Base-by-base conservation (phyloP, 2,888 invertebrate genomes). In the Buathra laborator region DNA sequence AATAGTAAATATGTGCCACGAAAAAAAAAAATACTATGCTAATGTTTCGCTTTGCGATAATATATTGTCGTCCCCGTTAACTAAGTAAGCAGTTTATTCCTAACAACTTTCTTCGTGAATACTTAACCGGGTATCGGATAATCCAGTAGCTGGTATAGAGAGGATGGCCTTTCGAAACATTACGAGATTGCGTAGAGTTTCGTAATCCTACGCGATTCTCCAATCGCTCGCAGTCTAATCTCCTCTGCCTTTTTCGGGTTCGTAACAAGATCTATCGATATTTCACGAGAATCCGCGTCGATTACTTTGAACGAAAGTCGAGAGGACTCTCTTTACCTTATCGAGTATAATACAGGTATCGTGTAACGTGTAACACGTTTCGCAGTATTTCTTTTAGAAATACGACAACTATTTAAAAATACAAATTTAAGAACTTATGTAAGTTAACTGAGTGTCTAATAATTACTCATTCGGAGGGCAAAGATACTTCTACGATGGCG, bases 131-230 rank as follows among this genome's bases (percentile, higher is more conserved):
- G 3, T 43, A 37, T 64, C 44, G 66, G 81, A 68, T 74, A 29
- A 53, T 70, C 6, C 19, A 51, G 53, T 48, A 9, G 48, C 37
- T 48, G n/a, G 5, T n/a, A 3, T 24, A 14, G 46, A 77, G 43
- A 37, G 7, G 37, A 43, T 43, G 70, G 48, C 62, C 53, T 84
- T 84, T 68, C 70, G 66, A 75, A 74, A 75, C 70, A 48, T 85
- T 79, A 85, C 77, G 78, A 62, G 62, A 78, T 85, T 78, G 76
- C 80, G 66, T 66, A 67, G 82, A 74, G 76, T 74, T 83, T 70
- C 76, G 82, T 86, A 84, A 86, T 76, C 79, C 82, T 29, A 80
- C 72, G 76, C 82, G 84, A 53, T 24, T 29, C 70, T 44, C 10
- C 62, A 51, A 32, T 56, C 44, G 9, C 9, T 37, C 37, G 14